Evolutionary conservation across 2,113 vertebrate species (phyloP), one percentile per base, ranked within the genome.

Genomic region (Burhinus oedicnemus): DNA sequence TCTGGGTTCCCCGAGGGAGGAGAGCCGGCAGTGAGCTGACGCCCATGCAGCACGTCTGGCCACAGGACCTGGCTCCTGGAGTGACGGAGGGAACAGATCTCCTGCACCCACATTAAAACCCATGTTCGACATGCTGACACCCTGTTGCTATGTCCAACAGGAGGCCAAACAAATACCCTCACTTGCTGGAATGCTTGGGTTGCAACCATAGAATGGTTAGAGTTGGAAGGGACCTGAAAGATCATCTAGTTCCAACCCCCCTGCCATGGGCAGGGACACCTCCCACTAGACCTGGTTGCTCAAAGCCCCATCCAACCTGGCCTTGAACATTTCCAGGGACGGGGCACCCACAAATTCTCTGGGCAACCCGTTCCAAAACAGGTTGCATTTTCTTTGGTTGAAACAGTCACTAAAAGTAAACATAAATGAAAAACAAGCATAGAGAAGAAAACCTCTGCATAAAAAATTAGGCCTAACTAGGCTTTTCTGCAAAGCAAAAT

Each of bases 101-200:
- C 40, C 60, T 68, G 25, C 45, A 30, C 22, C 54, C 42, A n/a
- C 27, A n/a, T 49, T 32, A 58, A 89, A 93, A 70, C 29, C 27
- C 0, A 1, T 1, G 18, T 49, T n/a, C 0, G 1, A 57, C 54
- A 25, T 0, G 0, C 44, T 52, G 44, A 65, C 27, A 49, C 44
- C 29, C 47, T 51, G n/a, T 4, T 86, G 45, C 11, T n/a, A 77
- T 1, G 9, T 70, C 83, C 60, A 66, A 86, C 5, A 30, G 77
- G 85, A 92, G 42, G 71, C 32, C 64, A 84, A 36, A 89, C 23
- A 78, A 88, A 89, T 40, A 55, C 27, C 25, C 52, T 60, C 44
- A 12, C 20, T 14, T 57, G 29, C 55, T 84, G 70, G 69, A 77
- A 86, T 18, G 40, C 30, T 58, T 77, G 47, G 38, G n/a, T 66